These are phyloP conservation scores for Leucopsar rothschildi DNA, from an alignment of 2,113 vertebrate species.

Conservation along the genomic window DNA sequence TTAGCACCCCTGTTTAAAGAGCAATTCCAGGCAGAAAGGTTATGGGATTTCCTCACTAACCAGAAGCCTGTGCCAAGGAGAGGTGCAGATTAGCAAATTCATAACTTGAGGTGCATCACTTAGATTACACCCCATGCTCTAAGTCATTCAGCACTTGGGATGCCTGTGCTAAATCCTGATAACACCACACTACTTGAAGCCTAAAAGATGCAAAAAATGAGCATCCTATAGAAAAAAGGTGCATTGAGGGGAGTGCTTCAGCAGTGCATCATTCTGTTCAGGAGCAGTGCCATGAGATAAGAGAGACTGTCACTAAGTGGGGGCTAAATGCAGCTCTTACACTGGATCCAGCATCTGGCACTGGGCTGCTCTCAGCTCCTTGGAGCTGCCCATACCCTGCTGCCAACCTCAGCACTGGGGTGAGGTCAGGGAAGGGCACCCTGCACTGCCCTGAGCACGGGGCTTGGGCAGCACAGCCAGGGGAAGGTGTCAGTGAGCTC, in stretches of 20 bases:
- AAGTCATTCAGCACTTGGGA: background rate
- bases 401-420: rapidly evolving
- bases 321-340: rapidly evolving
- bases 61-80: background rate
- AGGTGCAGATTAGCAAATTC: background rate
- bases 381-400: rapidly evolving
- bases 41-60: background rate
- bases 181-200: rapidly evolving
- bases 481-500: background rate
- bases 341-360: rapidly evolving
- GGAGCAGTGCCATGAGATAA: background rate
- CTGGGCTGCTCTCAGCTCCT: background rate
- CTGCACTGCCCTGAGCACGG: rapidly evolving
- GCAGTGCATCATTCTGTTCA: rapidly evolving
- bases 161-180: background rate
- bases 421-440: background rate
- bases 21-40: background rate
- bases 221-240: background rate
- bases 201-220: background rate
- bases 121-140: background rate
- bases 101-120: background rate
- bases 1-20: background rate
- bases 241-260: rapidly evolving
- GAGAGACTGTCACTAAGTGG: background rate
- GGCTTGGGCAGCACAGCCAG: background rate